A percentile compares a stretch with the other conserved stretches of the same genome.
phyloP scores from a whole-genome alignment of 2,113 vertebrate species.

The Butastur rufipennis region DNA sequence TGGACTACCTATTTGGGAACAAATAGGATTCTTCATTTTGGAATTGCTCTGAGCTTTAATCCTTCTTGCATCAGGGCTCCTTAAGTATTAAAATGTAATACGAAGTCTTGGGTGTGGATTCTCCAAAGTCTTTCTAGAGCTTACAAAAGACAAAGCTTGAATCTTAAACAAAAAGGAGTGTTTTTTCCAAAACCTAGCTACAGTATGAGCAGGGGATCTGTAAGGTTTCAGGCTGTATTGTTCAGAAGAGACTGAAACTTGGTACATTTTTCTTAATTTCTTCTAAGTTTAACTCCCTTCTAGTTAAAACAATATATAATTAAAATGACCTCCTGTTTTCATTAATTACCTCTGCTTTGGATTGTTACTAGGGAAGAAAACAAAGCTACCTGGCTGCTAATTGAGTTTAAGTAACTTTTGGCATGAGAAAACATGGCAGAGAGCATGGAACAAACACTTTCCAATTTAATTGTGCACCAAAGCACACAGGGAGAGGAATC shows the following conservation, averaged over 20 bases:
- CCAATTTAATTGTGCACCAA: neutral
- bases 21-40: neutral
- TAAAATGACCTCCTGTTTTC: slow-evolving; percentile 20
- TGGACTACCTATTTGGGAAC: neutral
- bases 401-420: neutral
- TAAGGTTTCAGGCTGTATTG: neutral
- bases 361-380: neutral
- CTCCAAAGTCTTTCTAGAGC: neutral
- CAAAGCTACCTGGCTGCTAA: neutral
- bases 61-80: neutral
- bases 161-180: neutral
- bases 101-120: neutral
- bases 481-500: neutral
- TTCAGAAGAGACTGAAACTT: neutral
- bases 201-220: neutral
- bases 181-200: neutral
- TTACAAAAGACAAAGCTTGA: neutral
- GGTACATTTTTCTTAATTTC: neutral
- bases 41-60: neutral
- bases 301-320: neutral
- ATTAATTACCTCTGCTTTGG: slow-evolving; percentile 15
- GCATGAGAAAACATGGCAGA: neutral
- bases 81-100: neutral
- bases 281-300: neutral
- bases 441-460: neutral